phyloP scores from a whole-genome alignment of 2,797 vertebrate species.

The Sebastes umbrosus region DNA sequence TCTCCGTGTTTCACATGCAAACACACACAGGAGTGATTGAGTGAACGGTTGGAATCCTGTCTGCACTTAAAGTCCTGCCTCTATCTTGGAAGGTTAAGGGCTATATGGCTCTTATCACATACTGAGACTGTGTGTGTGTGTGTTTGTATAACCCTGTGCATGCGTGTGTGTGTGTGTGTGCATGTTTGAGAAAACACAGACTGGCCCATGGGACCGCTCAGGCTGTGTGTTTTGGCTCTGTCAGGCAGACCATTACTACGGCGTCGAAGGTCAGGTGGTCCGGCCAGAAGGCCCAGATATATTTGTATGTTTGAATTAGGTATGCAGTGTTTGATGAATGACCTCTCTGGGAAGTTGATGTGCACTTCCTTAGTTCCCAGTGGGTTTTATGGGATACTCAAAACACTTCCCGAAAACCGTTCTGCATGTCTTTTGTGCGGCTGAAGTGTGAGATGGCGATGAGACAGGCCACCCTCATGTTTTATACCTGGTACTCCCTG shows the following conservation, averaged over 20 bases:
- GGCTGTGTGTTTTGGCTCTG: conserved; percentile 72
- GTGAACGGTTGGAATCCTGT: conserved; percentile 44
- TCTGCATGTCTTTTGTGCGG: neutral
- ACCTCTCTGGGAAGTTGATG: conserved; percentile 31
- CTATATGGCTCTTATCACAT: conserved; percentile 59
- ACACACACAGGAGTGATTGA: conserved; percentile 52
- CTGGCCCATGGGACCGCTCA: conserved; percentile 57
- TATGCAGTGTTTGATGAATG: conserved; percentile 38
- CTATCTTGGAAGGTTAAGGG: conserved; percentile 60
- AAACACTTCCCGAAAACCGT: neutral
- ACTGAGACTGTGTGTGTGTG: conserved; percentile 40
- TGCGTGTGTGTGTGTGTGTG: neutral
- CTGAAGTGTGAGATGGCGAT: neutral
- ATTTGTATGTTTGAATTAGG: conserved; percentile 45
- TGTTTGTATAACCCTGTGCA: conserved; percentile 45
- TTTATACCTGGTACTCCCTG: neutral
- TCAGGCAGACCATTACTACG: conserved; percentile 63
- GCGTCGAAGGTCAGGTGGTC: conserved; percentile 67
- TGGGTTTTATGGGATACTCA: conserved; percentile 16
- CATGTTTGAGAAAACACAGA: conserved; percentile 74
- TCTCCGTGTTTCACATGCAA: conserved; percentile 39
- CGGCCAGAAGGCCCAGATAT: conserved; percentile 48
- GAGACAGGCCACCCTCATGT: conserved; percentile 8
- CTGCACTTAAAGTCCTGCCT: conserved; percentile 52
- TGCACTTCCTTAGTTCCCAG: conserved; percentile 21